phyloP scores from a whole-genome alignment of 2,888 invertebrate genomes.

The Acanthococcus lagerstroemiae region DNA sequence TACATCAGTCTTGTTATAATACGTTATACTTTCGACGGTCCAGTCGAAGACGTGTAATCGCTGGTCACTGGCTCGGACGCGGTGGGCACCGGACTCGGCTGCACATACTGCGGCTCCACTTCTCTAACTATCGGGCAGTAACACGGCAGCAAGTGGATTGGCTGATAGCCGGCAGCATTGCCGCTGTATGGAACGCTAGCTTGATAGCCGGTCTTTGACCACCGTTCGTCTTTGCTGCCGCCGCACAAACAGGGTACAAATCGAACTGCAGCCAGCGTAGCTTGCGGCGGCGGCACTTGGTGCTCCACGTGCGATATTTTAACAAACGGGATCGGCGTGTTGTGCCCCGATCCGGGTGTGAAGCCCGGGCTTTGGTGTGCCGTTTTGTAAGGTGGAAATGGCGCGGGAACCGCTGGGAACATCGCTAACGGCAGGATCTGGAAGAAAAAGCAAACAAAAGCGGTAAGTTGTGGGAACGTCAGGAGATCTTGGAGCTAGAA shows the following conservation, averaged over 20 bases:
- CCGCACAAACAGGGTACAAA: constrained; percentile 4
- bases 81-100: not conserved
- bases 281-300: not conserved
- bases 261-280: not conserved
- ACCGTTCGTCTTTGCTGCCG: not conserved
- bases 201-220: not conserved
- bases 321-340: not conserved
- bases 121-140: not conserved
- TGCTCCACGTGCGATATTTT: not conserved
- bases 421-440: not conserved
- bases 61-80: not conserved
- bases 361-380: not conserved
- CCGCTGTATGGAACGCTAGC: not conserved
- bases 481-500: no score
- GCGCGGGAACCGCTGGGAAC: not conserved
- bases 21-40: not conserved
- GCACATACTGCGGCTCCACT: not conserved
- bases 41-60: not conserved
- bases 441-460: no score
- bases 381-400: not conserved
- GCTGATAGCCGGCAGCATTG: not conserved
- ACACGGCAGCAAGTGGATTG: not conserved
- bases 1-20: no score
- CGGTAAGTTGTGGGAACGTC: no score
- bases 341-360: not conserved